phyloP scores from a whole-genome alignment of 2,113 vertebrate genomes.

The Colaptes auratus region DNA sequence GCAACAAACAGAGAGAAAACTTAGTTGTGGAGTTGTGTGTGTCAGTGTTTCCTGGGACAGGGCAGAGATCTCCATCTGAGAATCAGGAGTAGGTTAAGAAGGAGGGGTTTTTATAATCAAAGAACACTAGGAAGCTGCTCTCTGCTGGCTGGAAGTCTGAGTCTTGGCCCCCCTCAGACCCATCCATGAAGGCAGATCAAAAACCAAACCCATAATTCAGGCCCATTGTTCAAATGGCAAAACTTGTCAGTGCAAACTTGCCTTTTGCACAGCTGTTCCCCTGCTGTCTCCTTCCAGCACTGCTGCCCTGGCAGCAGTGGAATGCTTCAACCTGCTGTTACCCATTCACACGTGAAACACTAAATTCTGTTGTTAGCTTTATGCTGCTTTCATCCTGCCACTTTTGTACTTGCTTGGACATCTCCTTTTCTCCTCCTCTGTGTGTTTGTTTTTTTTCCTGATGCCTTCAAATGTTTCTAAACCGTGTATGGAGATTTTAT shows the following conservation, averaged over 20 bases:
- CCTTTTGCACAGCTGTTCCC: conserved; percentile 29
- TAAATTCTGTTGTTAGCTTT: conserved; percentile 52
- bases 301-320: not conserved
- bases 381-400: not conserved
- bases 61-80: not conserved
- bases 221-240: not conserved
- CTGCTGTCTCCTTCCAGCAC: not conserved
- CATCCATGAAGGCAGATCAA: not conserved
- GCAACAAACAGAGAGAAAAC: no score
- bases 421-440: conserved; percentile 1
- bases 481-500: conserved; percentile 68
- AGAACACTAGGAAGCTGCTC: conserved; percentile 67
- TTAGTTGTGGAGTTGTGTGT: not conserved
- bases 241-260: conserved; percentile 9
- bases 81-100: conserved; percentile 33
- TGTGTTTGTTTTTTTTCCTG: not conserved
- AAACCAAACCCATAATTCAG: not conserved
- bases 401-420: conserved; percentile 48
- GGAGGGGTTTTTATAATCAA: not conserved
- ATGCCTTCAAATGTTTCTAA: conserved; percentile 10
- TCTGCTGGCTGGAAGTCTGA: conserved; percentile 4
- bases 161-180: not conserved
- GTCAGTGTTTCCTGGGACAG: conserved; percentile 1
- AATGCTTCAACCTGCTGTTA: conserved; percentile 30
- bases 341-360: conserved; percentile 65